Percentiles rank a stretch among this genome's conserved stretches.
These are phyloP conservation scores for Eupeodes latifasciatus DNA, from an alignment of 2,888 invertebrate genomes.

Conservation along the genomic window DNA sequence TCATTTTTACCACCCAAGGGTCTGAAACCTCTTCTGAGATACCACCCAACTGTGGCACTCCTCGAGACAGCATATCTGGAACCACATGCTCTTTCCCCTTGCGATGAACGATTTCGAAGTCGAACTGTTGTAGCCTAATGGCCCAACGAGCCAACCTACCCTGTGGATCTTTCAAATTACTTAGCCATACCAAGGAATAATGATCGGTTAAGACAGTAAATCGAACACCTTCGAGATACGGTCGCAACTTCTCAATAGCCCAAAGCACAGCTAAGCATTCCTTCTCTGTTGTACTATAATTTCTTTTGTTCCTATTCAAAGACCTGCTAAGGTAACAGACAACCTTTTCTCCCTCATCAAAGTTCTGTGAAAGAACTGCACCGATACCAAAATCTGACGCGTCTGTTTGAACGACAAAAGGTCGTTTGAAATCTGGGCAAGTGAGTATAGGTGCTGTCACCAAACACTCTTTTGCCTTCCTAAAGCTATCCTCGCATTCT, in stretches of 20 bases:
- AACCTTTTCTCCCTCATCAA: background rate
- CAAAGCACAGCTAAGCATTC: background rate
- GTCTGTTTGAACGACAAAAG: too few relatives aligned
- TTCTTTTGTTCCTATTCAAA: background rate
- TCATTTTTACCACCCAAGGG: slow-evolving; percentile 1
- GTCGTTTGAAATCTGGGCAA: too few relatives aligned
- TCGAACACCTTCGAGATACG: too few relatives aligned
- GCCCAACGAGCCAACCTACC: slow-evolving; percentile 30
- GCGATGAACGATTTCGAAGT: slow-evolving; percentile 40
- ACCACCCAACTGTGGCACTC: slow-evolving; percentile 1
- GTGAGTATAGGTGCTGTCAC: too few relatives aligned
- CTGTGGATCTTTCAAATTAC: slow-evolving; percentile 18
- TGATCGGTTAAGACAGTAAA: background rate
- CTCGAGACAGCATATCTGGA: slow-evolving; percentile 23
- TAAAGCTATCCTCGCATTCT: too few relatives aligned
- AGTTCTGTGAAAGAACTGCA: too few relatives aligned
- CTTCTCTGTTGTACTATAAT: background rate
- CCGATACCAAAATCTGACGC: too few relatives aligned
- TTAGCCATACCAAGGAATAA: background rate
- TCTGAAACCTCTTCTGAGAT: background rate
- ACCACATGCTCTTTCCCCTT: slow-evolving; percentile 38
- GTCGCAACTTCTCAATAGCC: slow-evolving; percentile 14
- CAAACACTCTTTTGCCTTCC: too few relatives aligned
- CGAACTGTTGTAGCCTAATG: background rate
- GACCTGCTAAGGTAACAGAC: background rate